Evolutionary conservation across 2,888 invertebrate genomes (phyloP).

Genomic region (Drosophila subquinaria): DNA sequence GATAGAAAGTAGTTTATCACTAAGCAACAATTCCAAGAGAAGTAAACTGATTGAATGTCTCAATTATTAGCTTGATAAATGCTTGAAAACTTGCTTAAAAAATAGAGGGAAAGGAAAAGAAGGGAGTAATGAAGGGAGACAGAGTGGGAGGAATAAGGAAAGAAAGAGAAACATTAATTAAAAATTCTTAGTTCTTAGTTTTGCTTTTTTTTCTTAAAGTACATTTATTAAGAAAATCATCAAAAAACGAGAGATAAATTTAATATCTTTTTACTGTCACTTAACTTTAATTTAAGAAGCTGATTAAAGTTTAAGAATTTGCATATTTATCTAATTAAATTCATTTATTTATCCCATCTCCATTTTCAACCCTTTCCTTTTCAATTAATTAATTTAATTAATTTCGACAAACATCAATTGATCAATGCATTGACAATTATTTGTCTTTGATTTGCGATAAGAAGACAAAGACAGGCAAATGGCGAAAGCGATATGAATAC

Average conservation of each 20-base stretch:
- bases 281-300: too few relatives aligned
- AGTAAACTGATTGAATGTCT: constrained; percentile 15
- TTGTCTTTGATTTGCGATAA: constrained; percentile 34
- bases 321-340: background rate
- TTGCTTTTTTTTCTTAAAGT: too few relatives aligned
- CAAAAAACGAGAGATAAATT: too few relatives aligned
- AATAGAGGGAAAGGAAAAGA: too few relatives aligned
- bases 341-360: background rate
- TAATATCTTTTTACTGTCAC: too few relatives aligned
- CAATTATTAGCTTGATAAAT: background rate
- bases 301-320: too few relatives aligned
- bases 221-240: too few relatives aligned
- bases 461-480: constrained; percentile 43
- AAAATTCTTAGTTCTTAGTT: too few relatives aligned
- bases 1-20: constrained; percentile 10
- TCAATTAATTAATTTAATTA: constrained; percentile 28
- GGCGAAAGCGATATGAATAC: constrained; percentile 41
- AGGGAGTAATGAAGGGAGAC: too few relatives aligned
- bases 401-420: constrained; percentile 1
- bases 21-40: background rate
- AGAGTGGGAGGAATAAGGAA: too few relatives aligned
- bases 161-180: too few relatives aligned
- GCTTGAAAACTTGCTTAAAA: too few relatives aligned
- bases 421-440: constrained; percentile 41
- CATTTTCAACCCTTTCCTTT: background rate